phyloP scores from a whole-genome alignment of 2,888 invertebrate genomes.

The Griposia aprilina region DNA sequence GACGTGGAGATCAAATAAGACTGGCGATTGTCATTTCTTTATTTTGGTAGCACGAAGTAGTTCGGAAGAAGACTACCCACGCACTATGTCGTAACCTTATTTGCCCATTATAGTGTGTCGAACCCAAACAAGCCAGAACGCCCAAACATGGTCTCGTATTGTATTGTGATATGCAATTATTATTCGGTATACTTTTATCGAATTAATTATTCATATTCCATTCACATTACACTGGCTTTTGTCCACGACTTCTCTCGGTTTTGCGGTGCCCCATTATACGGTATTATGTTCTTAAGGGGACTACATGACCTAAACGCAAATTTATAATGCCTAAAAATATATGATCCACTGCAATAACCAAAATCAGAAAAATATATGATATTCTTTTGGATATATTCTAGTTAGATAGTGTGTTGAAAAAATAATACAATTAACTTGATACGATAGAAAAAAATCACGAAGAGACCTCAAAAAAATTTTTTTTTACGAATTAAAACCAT shows the following conservation, averaged over 20 bases:
- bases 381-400: too few species aligned
- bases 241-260: slow-evolving; percentile 14
- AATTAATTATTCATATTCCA: slow-evolving; percentile 54
- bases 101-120: slow-evolving; percentile 75
- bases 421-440: too few species aligned
- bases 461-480: too few species aligned
- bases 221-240: slow-evolving; percentile 36
- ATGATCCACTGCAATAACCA: too few species aligned
- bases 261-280: slow-evolving; percentile 18
- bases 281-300: slow-evolving; percentile 33
- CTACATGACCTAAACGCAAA: too few species aligned
- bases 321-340: too few species aligned
- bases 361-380: too few species aligned
- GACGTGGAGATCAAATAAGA: slow-evolving; percentile 41
- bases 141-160: slow-evolving; percentile 53
- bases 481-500: too few species aligned
- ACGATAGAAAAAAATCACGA: too few species aligned
- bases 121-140: slow-evolving; percentile 66
- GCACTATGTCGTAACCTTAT: slow-evolving; percentile 72
- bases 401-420: too few species aligned
- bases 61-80: slow-evolving; percentile 71
- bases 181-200: slow-evolving; percentile 37
- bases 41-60: slow-evolving; percentile 59
- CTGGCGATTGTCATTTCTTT: slow-evolving; percentile 56
- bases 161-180: slow-evolving; percentile 63